These are phyloP conservation scores for Philereme transversata DNA, from an alignment of 2,888 invertebrate genomes.

Conservation along the genomic window DNA sequence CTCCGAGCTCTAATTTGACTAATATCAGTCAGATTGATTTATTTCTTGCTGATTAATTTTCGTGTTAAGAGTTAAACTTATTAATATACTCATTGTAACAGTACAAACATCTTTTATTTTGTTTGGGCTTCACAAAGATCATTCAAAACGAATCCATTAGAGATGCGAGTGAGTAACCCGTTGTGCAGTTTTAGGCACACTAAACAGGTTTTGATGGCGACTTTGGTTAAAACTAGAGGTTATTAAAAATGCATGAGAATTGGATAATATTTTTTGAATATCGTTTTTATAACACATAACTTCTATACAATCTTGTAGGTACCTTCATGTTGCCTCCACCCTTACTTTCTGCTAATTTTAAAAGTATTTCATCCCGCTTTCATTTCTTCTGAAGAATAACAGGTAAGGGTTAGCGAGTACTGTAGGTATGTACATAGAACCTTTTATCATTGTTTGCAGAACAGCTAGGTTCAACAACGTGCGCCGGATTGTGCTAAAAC, in stretches of 20 bases:
- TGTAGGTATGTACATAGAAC: slow-evolving; percentile 5
- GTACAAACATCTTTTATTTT: not conserved
- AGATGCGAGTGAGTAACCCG: slow-evolving; percentile 50
- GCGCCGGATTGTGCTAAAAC: slow-evolving; percentile 64
- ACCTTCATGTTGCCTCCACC: no score
- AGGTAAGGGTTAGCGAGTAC: not conserved
- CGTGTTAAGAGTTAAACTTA: not conserved
- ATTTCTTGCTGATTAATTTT: slow-evolving; percentile 67
- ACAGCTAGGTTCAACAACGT: slow-evolving; percentile 42
- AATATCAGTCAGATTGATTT: slow-evolving; percentile 67
- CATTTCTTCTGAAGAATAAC: no score
- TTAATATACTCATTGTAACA: not conserved
- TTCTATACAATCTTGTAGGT: no score
- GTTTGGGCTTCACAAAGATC: not conserved
- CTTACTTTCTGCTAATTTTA: no score
- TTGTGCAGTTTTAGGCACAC: slow-evolving; percentile 49
- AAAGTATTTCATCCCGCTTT: no score
- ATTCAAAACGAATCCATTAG: slow-evolving; percentile 20
- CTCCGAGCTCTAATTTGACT: slow-evolving; percentile 41
- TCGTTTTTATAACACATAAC: not conserved
- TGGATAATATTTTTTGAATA: slow-evolving; percentile 1
- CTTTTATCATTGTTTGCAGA: slow-evolving; percentile 21
- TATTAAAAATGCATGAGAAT: slow-evolving; percentile 9
- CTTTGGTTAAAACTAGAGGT: slow-evolving; percentile 55
- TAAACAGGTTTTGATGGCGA: slow-evolving; percentile 65